Evolutionary conservation across 2,113 vertebrate species (phyloP).

Genomic region (Collichthys lucidus): DNA sequence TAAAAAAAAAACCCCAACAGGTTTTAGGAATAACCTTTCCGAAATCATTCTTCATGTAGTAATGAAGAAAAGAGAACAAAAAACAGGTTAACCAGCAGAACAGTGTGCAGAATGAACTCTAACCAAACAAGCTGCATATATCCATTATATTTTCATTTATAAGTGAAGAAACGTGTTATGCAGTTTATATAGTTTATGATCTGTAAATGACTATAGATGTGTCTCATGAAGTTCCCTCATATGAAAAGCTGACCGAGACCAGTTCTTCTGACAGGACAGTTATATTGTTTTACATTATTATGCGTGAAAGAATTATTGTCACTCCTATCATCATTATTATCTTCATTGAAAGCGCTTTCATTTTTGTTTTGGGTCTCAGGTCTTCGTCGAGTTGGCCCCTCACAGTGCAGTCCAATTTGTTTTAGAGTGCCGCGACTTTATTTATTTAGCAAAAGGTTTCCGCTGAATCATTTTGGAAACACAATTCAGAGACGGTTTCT

Average conservation of each 20-base stretch:
- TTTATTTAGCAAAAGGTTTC: background rate
- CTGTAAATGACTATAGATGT: background rate
- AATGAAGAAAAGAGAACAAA: background rate
- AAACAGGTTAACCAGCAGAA: conserved; percentile 10
- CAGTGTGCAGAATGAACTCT: background rate
- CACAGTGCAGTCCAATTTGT: background rate
- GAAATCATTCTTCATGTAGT: background rate
- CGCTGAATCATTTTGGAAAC: background rate
- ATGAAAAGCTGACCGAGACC: no score
- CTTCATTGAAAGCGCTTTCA: background rate
- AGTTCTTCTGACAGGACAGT: background rate
- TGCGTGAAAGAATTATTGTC: background rate
- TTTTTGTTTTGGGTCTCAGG: no score
- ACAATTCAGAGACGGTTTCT: background rate
- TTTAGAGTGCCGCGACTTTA: background rate
- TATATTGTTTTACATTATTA: background rate
- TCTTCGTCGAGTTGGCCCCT: no score
- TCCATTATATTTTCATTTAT: background rate
- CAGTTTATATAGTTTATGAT: background rate
- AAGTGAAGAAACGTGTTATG: background rate
- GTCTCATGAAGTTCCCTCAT: no score
- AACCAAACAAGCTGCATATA: background rate
- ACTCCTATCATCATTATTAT: background rate
- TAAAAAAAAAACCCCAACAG: background rate
- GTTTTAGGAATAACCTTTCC: conserved; percentile 6